Percentiles rank a stretch among this genome's conserved stretches.
Evolutionary conservation across 2,113 vertebrate genomes (phyloP).

Genomic region (Fulica atra): DNA sequence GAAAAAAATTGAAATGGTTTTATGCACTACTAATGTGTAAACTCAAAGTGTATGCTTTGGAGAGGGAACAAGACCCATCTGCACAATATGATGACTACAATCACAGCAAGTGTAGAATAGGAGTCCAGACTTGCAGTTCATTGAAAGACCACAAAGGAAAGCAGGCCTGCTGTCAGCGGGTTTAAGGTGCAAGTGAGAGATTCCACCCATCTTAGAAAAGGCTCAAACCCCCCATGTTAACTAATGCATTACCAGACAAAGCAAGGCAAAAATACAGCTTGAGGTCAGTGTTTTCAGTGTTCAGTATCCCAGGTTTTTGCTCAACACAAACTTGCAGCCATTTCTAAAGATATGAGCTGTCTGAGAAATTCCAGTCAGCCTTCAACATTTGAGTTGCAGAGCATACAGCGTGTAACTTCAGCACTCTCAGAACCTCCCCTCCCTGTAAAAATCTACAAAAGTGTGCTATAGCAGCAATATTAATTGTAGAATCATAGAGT

Average conservation of each 20-base stretch:
- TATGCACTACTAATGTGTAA: background rate
- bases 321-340: background rate
- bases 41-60: background rate
- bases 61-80: background rate
- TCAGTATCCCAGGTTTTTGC: background rate
- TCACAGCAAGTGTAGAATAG: background rate
- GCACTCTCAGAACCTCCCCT: background rate
- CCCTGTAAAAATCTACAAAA: background rate
- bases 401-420: background rate
- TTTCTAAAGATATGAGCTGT: background rate
- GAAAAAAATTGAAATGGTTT: background rate
- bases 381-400: background rate
- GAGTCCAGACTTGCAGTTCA: background rate
- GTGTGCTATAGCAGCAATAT: background rate
- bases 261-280: background rate
- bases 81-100: background rate
- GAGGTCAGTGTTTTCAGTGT: rapidly evolving
- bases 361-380: background rate
- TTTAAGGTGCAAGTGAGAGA: background rate
- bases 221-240: background rate
- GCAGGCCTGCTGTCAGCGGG: background rate
- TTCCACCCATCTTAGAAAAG: background rate
- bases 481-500: background rate
- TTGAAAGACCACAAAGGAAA: background rate
- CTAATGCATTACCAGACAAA: background rate